These are phyloP conservation scores for Drosophila eugracilis DNA, from an alignment of 1,140 invertebrate species.

Conservation along the genomic window DNA sequence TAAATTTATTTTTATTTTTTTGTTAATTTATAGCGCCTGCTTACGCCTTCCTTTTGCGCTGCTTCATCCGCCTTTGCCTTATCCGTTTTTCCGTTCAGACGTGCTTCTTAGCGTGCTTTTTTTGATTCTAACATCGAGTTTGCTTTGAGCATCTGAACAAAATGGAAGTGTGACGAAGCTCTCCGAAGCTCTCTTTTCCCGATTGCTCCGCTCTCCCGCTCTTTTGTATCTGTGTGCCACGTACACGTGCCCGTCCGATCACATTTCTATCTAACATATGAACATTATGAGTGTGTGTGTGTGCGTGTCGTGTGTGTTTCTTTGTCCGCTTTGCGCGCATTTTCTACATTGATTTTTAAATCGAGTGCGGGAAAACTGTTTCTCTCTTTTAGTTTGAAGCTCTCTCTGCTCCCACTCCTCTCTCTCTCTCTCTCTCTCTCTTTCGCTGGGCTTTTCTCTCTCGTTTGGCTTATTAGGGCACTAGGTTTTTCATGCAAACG, in stretches of 20 bases:
- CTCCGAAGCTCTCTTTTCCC: constrained; percentile 32
- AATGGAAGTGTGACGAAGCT: neutral
- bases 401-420: too few species aligned
- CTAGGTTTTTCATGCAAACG: constrained; percentile 78
- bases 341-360: constrained; percentile 57
- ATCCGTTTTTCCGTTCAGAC: constrained; percentile 48
- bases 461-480: constrained; percentile 74
- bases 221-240: constrained; percentile 55
- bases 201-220: neutral
- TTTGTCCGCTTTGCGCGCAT: constrained; percentile 59
- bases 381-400: too few species aligned
- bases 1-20: too few species aligned
- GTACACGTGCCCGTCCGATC: constrained; percentile 63
- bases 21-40: constrained; percentile 11
- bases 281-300: neutral
- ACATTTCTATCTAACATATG: constrained; percentile 42
- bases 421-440: constrained; percentile 17
- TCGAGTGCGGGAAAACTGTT: constrained; percentile 17
- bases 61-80: constrained; percentile 32
- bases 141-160: constrained; percentile 35
- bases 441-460: constrained; percentile 32
- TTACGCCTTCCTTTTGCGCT: constrained; percentile 13
- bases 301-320: constrained; percentile 20
- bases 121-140: constrained; percentile 52
- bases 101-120: constrained; percentile 58